phyloP scores from a whole-genome alignment of 2,797 vertebrate genomes.

The Gobionotothen gibberifrons region DNA sequence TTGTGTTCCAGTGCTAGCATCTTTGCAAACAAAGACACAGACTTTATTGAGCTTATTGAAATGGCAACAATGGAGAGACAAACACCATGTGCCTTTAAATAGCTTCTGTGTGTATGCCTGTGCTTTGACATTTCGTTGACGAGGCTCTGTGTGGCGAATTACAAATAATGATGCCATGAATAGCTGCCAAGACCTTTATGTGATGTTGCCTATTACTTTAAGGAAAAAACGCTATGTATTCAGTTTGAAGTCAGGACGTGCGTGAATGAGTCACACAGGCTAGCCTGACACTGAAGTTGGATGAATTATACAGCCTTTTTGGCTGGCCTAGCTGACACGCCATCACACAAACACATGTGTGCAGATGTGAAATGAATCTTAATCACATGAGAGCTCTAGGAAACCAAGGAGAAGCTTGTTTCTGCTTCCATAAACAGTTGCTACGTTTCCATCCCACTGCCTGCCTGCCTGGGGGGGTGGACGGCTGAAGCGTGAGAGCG shows the following conservation, averaged over 20 bases:
- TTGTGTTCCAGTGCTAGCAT: conserved; percentile 55
- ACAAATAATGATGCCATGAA: conserved; percentile 42
- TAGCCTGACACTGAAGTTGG: conserved; percentile 39
- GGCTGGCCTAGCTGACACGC: conserved; percentile 24
- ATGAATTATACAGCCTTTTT: conserved; percentile 62
- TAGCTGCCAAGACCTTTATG: conserved; percentile 19
- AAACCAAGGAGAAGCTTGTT: conserved; percentile 52
- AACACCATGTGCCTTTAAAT: conserved; percentile 50
- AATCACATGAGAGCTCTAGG: conserved; percentile 59
- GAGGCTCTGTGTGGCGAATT: conserved; percentile 12
- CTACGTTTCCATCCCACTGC: conserved; percentile 68
- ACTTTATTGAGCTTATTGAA: conserved; percentile 66
- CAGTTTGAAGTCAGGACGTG: conserved; percentile 28
- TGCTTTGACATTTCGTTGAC: conserved; percentile 49
- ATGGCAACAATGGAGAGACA: conserved; percentile 56
- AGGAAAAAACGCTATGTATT: conserved; percentile 28
- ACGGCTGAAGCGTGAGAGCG: conserved; percentile 58
- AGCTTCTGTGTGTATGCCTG: conserved; percentile 25
- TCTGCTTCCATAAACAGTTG: conserved; percentile 77
- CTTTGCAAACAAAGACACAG: conserved; percentile 63
- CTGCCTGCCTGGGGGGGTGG: conserved; percentile 66
- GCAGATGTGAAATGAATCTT: conserved; percentile 62
- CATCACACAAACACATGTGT: conserved; percentile 39
- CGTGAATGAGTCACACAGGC: conserved; percentile 37
- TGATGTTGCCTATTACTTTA: conserved; percentile 20